Evolutionary conservation across 2,113 vertebrate species (phyloP).

Genomic region (Strix aluco): DNA sequence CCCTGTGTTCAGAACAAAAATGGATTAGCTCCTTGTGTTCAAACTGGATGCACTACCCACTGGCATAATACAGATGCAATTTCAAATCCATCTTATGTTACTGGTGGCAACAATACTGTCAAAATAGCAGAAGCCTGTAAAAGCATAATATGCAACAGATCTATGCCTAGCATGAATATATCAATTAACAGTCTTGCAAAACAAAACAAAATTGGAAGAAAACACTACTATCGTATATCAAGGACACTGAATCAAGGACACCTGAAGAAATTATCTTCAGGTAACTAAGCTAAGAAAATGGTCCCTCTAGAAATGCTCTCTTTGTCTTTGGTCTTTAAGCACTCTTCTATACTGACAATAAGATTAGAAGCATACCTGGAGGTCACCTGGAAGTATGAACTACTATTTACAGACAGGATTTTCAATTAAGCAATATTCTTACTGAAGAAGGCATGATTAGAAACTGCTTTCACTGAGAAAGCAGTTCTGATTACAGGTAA

Average conservation of each 20-base stretch:
- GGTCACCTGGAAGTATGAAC: neutral
- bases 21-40: neutral
- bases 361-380: neutral
- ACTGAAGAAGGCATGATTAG: neutral
- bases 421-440: neutral
- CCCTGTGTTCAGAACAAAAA: neutral
- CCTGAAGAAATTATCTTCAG: neutral
- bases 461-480: neutral
- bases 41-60: neutral
- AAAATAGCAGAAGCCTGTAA: conserved; percentile 1
- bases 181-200: neutral
- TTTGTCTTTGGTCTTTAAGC: neutral
- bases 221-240: neutral
- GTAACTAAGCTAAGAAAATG: neutral
- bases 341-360: neutral
- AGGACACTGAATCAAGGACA: neutral
- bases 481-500: neutral
- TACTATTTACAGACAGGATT: neutral
- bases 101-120: neutral
- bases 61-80: neutral
- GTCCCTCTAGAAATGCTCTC: neutral
- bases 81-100: neutral
- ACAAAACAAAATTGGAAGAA: neutral
- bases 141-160: neutral
- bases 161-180: neutral